phyloP scores from a whole-genome alignment of 2,113 vertebrate species.

The Eolophus roseicapilla region DNA sequence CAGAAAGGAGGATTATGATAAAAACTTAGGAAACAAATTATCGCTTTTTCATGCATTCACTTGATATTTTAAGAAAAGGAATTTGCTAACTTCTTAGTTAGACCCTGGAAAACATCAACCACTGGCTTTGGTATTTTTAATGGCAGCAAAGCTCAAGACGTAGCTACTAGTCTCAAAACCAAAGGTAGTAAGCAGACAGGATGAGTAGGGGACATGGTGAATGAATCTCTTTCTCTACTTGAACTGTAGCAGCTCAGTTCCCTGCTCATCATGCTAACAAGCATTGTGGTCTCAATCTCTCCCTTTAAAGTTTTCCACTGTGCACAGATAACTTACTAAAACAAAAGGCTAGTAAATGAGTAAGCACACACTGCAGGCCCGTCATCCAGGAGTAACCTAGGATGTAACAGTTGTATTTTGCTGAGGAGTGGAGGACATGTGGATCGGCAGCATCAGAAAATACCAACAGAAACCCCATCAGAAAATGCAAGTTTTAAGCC shows the following conservation, averaged over 20 bases:
- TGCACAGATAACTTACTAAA: not conserved
- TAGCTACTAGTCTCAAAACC: not conserved
- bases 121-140: not conserved
- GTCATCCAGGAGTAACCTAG: not conserved
- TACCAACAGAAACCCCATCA: accelerated
- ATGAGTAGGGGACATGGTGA: not conserved
- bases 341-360: not conserved
- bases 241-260: not conserved
- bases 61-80: not conserved
- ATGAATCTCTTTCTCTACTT: not conserved
- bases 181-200: not conserved
- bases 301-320: not conserved
- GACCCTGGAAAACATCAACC: not conserved
- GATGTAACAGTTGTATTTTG: not conserved
- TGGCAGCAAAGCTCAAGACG: not conserved
- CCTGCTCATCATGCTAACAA: not conserved
- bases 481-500: not conserved
- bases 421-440: too few species aligned
- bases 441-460: not conserved
- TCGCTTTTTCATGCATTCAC: not conserved
- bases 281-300: not conserved
- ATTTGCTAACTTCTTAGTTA: not conserved
- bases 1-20: not conserved
- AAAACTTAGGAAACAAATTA: not conserved
- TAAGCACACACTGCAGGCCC: not conserved